phyloP scores from a whole-genome alignment of 64 coral and sea anemone species.

The Astreopora myriophthalma region DNA sequence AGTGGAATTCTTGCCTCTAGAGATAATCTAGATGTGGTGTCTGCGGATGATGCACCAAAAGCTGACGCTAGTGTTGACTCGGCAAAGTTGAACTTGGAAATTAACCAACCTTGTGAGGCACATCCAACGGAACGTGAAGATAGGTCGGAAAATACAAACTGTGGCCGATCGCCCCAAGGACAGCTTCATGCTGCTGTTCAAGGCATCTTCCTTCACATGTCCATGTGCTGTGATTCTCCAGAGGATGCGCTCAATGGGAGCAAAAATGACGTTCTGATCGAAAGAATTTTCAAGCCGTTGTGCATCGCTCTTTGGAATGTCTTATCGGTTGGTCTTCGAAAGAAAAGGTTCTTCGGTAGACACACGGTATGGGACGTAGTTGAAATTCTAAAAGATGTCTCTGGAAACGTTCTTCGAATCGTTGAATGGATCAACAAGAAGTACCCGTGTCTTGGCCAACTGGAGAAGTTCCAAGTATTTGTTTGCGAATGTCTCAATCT shows the following conservation, averaged over 20 bases:
- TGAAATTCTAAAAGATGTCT: constrained; percentile 16
- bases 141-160: not conserved
- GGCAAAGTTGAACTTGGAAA: not conserved
- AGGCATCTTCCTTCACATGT: not conserved
- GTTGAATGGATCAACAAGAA: constrained; percentile 18
- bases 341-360: not conserved
- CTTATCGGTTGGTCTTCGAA: constrained; percentile 20
- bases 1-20: not conserved
- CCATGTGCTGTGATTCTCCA: not conserved
- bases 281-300: not conserved
- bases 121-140: not conserved
- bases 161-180: not conserved
- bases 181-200: not conserved
- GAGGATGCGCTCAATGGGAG: not conserved
- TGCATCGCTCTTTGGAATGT: constrained; percentile 27
- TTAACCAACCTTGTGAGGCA: no score
- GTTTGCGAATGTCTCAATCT: constrained; percentile 39
- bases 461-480: constrained; percentile 28
- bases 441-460: not conserved
- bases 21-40: no score
- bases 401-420: not conserved
- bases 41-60: not conserved
- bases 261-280: not conserved
- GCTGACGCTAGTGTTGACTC: not conserved
- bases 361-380: constrained; percentile 9